Evolutionary conservation across 1,140 invertebrate genomes (phyloP).

Genomic region (Drosophila guanche): DNA sequence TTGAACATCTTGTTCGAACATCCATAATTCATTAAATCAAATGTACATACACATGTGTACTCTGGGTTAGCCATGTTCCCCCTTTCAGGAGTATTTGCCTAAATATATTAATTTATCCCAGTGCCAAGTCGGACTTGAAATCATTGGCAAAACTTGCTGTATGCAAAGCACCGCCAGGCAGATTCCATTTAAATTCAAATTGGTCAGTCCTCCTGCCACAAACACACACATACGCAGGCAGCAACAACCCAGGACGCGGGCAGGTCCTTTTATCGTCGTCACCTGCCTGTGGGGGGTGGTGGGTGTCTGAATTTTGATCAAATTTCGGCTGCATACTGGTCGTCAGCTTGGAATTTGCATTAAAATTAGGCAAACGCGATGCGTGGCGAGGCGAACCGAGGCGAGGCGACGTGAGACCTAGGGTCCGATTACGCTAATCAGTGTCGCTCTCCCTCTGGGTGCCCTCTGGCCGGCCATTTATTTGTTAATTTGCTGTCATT

Average conservation of each 20-base stretch:
- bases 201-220: conserved; percentile 1
- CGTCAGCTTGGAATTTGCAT: conserved; percentile 60
- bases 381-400: too few relatives aligned
- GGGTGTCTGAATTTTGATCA: conserved; percentile 43
- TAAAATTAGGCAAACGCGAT: conserved; percentile 45
- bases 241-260: too few relatives aligned
- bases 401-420: neutral
- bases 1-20: too few relatives aligned
- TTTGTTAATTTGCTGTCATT: conserved; percentile 44
- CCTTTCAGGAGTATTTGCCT: too few relatives aligned
- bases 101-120: too few relatives aligned
- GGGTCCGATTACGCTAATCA: conserved; percentile 64
- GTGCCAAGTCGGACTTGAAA: too few relatives aligned
- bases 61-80: too few relatives aligned
- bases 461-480: neutral
- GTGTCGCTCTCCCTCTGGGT: neutral
- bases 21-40: too few relatives aligned
- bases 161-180: neutral
- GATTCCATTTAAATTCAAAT: conserved; percentile 45
- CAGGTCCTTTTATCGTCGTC: conserved; percentile 3
- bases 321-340: conserved; percentile 43
- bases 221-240: neutral
- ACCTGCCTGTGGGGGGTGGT: neutral
- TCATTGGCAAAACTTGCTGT: neutral
- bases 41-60: too few relatives aligned